Base-by-base conservation (phyloP, 2,888 invertebrate genomes). In the Leucozona laternaria region DNA sequence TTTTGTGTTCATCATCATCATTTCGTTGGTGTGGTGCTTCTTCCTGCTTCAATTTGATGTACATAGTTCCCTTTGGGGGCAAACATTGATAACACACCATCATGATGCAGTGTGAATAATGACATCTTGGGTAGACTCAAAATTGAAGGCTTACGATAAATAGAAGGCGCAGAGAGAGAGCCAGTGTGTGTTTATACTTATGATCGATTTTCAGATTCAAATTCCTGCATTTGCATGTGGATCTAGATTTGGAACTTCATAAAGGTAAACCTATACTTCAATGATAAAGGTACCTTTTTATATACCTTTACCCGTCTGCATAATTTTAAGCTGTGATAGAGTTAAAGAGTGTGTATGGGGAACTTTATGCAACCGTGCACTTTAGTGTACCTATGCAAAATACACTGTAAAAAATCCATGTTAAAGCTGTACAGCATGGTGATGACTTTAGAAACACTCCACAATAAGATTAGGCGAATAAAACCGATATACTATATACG, bases 21-120 rank as follows among this genome's bases (percentile, higher is more conserved):
- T 11, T 58, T 34, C 6, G 17, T 13, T 13, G 25, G 6, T 13
- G 20, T 8, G 34, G 43, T 48, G 53, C 34, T 70, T 66, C 50
- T 76, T 84, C 64, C 70, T 75, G 75, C 70, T 75, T 64, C 45
- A 72, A 55, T 57, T 81, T 70, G 73, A 85, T 81, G 85, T 55
- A n/a, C n/a, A n/a, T n/a, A 57, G 77, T 68, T 53, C 62, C 72
- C 60, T 77, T 70, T 72, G 60, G 72, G 55, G 48, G 22, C 20
- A 66, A 72, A 79, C 43, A 79, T 80, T 85, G 76, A 85, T 85
- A 80, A 68, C 85, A 77, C 64, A 66, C 79, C 75, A 58, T 84
- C 79, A 84, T 84, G 75, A 71, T 79, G 79, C 75, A 75, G 70
- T 50, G 55, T 37, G 58, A 71, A 25, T 72, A 73, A 50, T 85